Percentiles rank a stretch among this genome's conserved stretches.
These are phyloP conservation scores for Corythaixoides concolor DNA, from an alignment of 2,113 vertebrate species.

Conservation along the genomic window DNA sequence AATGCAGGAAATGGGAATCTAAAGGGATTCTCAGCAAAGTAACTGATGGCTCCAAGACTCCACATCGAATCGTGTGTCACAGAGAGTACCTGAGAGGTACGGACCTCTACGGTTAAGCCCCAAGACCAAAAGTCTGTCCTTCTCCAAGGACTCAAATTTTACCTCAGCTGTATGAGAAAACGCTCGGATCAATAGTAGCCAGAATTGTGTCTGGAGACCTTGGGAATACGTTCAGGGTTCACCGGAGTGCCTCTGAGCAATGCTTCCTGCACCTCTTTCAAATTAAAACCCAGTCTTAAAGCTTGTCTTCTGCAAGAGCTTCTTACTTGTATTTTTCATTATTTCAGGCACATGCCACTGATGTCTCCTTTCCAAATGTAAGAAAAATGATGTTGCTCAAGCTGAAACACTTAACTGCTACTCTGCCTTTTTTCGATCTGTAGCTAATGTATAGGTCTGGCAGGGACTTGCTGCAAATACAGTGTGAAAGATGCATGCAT, in stretches of 20 bases:
- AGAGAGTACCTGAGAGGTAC: too few relatives aligned
- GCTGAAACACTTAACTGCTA: conserved; percentile 57
- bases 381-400: conserved; percentile 37
- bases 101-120: neutral
- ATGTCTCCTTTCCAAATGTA: conserved; percentile 41
- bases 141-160: too few relatives aligned
- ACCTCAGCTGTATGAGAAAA: too few relatives aligned
- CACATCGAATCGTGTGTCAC: neutral
- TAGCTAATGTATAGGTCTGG: conserved; percentile 33
- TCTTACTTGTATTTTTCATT: neutral
- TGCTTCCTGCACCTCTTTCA: neutral
- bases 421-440: conserved; percentile 53
- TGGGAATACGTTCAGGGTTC: neutral
- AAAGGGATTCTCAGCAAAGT: neutral
- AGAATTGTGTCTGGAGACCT: neutral
- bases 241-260: neutral
- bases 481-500: neutral
- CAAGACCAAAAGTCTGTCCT: neutral
- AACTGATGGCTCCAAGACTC: neutral
- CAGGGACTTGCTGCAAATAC: neutral
- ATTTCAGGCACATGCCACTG: conserved; percentile 38
- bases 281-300: neutral
- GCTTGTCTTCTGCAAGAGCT: neutral
- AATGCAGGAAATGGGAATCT: neutral
- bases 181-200: too few relatives aligned